phyloP scores from a whole-genome alignment of 2,113 vertebrate species.

The Corythoichthys haematopterus region DNA sequence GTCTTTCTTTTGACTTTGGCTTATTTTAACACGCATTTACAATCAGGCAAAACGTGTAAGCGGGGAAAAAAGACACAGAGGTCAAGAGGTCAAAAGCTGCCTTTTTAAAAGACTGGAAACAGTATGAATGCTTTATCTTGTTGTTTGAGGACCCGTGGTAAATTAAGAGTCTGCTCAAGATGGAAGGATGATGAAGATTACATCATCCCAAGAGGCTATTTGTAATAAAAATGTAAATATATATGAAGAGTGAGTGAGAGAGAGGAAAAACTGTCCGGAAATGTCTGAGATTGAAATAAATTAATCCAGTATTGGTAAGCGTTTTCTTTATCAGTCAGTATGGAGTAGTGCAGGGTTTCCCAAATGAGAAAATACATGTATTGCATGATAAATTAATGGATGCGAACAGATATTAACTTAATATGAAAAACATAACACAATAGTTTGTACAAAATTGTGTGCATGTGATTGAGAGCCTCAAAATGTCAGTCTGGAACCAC shows the following conservation, averaged over 20 bases:
- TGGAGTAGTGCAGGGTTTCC: neutral
- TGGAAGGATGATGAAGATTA: neutral
- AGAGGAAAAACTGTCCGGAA: conserved; percentile 34
- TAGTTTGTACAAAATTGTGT: neutral
- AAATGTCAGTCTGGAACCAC: neutral
- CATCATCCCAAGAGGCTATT: neutral
- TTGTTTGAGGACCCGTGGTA: conserved; percentile 25
- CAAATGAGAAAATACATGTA: neutral
- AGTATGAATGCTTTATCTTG: conserved; percentile 17
- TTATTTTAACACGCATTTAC: conserved; percentile 24
- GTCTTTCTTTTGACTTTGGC: conserved; percentile 44
- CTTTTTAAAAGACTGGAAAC: conserved; percentile 13
- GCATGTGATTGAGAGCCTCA: neutral
- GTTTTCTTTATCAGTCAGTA: conserved; percentile 26
- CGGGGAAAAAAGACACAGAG: neutral
- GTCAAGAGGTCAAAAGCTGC: neutral
- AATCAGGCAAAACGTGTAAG: conserved; percentile 11
- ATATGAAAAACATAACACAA: neutral
- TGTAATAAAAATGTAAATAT: conserved; percentile 5
- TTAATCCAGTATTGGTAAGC: conserved; percentile 51
- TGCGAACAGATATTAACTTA: neutral
- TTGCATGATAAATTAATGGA: neutral
- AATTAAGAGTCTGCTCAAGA: conserved; percentile 27
- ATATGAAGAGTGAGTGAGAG: conserved; percentile 1
- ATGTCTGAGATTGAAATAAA: conserved; percentile 71